Percentiles rank a stretch among this genome's conserved stretches.
phyloP scores from a whole-genome alignment of 2,113 vertebrate species.

The Scortum barcoo region DNA sequence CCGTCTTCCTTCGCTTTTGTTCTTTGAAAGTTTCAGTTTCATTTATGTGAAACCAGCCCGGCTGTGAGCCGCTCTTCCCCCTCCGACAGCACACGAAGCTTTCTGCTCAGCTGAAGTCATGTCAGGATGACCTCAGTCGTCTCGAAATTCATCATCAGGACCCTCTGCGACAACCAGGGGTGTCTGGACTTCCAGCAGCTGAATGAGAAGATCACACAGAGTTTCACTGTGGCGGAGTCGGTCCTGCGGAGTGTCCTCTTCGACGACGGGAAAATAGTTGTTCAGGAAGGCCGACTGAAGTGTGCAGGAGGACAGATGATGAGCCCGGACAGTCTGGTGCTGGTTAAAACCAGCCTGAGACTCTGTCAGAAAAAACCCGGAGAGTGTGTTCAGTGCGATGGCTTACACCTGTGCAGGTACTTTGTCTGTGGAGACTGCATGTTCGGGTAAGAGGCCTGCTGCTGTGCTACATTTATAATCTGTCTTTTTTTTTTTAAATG shows the following conservation, averaged over 20 bases:
- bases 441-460: constrained; percentile 60
- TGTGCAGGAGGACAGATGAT: neutral
- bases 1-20: too few relatives aligned
- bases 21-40: constrained; percentile 69
- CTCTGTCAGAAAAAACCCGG: constrained; percentile 70
- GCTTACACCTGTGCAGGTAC: constrained; percentile 80
- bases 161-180: constrained; percentile 76
- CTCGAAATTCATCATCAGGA: constrained; percentile 44
- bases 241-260: constrained; percentile 51
- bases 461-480: neutral
- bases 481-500: too few relatives aligned
- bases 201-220: constrained; percentile 23
- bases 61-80: too few relatives aligned
- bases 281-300: constrained; percentile 32
- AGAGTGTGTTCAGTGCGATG: constrained; percentile 67
- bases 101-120: rapidly evolving
- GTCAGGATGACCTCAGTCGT: constrained; percentile 50
- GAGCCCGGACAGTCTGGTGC: constrained; percentile 66
- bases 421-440: constrained; percentile 77
- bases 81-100: too few relatives aligned
- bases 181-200: constrained; percentile 68
- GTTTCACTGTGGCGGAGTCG: constrained; percentile 11
- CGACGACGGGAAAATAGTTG: constrained; percentile 65
- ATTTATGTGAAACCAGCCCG: constrained; percentile 25
- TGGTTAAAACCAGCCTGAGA: constrained; percentile 78